A percentile compares a stretch with the other conserved stretches of the same genome.
Conservation (phyloP, 2,113 vertebrate genomes). For the Tor tambroides region DNA sequence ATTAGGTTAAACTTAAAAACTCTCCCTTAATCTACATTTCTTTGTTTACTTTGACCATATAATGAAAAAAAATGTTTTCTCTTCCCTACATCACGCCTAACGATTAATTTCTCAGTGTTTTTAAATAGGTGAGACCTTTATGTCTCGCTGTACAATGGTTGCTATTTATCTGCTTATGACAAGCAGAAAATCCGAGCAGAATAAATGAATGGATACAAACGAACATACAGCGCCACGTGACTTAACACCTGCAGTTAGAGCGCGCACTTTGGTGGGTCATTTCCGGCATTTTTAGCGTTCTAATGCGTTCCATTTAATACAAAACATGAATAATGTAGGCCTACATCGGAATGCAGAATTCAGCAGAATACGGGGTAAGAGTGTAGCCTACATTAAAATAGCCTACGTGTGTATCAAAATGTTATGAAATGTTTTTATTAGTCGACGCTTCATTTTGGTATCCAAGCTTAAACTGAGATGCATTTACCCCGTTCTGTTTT, state of each 20-base stretch:
- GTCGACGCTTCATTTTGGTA: background rate
- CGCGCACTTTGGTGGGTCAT: background rate
- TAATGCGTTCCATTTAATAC: background rate
- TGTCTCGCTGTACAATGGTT: conserved; percentile 64
- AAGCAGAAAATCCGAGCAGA: conserved; percentile 57
- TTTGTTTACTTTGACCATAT: conserved; percentile 53
- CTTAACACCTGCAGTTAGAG: conserved; percentile 64
- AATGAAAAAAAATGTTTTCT: conserved; percentile 57
- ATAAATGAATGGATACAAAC: conserved; percentile 75
- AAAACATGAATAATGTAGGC: background rate
- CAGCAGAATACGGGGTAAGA: background rate
- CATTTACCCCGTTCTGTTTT: too few relatives aligned
- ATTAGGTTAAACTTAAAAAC: background rate
- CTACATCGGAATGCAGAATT: background rate
- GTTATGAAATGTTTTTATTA: background rate
- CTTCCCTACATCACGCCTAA: conserved; percentile 52
- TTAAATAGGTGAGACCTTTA: conserved; percentile 63
- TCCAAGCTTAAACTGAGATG: too few relatives aligned
- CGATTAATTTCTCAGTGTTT: conserved; percentile 67
- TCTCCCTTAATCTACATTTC: background rate
- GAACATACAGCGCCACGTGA: conserved; percentile 70
- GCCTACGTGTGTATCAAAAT: too few relatives aligned
- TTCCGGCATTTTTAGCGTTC: conserved; percentile 7
- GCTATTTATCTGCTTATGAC: conserved; percentile 67
- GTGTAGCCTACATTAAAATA: background rate